Percentiles rank a stretch among this genome's conserved stretches.
These are phyloP conservation scores for Galeopterus variegatus DNA, from an alignment of 2,113 vertebrate genomes.

Conservation along the genomic window DNA sequence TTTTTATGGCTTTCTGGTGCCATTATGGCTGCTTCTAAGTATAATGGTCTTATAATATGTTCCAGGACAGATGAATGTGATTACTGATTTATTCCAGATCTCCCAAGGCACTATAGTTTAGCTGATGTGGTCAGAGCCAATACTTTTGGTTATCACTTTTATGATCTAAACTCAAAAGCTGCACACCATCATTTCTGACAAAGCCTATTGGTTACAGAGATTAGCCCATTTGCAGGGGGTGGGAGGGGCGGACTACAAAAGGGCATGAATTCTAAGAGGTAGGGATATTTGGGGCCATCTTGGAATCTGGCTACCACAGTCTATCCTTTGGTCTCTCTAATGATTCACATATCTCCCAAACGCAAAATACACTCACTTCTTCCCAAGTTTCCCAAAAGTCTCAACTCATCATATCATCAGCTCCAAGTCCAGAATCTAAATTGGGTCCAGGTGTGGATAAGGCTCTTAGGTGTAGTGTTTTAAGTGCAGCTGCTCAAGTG, in stretches of 20 bases:
- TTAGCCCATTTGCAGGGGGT: neutral
- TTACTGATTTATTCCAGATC: too few relatives aligned
- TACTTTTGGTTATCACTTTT: neutral
- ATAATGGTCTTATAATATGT: too few relatives aligned
- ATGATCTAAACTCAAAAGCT: neutral
- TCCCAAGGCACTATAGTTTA: too few relatives aligned
- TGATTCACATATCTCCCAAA: neutral
- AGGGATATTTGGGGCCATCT: neutral
- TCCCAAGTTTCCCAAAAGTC: neutral
- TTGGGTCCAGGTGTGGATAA: neutral
- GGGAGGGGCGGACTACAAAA: neutral
- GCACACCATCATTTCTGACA: neutral
- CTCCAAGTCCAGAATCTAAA: constrained; percentile 22
- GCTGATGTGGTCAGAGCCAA: too few relatives aligned
- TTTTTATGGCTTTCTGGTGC: too few relatives aligned
- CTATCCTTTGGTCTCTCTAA: neutral
- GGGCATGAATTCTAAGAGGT: neutral
- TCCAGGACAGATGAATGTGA: too few relatives aligned
- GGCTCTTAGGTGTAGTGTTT: neutral
- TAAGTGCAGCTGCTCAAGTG: neutral
- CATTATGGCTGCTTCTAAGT: too few relatives aligned
- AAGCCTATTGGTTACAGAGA: neutral
- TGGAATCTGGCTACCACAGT: neutral
- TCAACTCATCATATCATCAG: neutral
- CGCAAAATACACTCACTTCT: neutral